Evolutionary conservation across 1,140 invertebrate species (phyloP), one percentile per base, ranked within the genome.

Genomic region (Mamestra configurata): DNA sequence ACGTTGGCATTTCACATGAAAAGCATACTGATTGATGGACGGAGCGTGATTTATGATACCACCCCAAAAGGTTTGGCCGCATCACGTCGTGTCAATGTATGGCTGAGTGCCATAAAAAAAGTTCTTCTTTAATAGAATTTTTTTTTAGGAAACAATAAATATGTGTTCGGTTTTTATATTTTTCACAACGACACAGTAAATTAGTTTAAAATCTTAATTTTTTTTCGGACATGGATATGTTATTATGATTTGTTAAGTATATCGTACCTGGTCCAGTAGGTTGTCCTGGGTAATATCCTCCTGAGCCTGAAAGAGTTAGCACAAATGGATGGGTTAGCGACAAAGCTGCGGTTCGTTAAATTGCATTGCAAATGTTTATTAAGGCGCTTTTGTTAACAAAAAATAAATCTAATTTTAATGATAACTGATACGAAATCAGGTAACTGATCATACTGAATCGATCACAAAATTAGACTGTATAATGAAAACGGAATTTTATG

Each of bases 281-380:
- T 24, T 75, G 55, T 75, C 72, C 72, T 59, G 72, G 72, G 20
- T 75, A 75, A 57, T 75, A 75, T 40, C 72, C 70, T 6, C 27
- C 72, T 24, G 37, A 24, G 53, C 55, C 72, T 75, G 72, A 0
- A 75, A 75, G 55, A 43, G 53, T 75, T 75, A 75, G 35, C 31
- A 75, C 37, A 75, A 31, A 59, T 22, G 31, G 49, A 59, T 35
- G 35, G 8, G 53, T 75, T 59, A 75, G 35, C 18, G 35, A 66
- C 61, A 40, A 66, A 66, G 61, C 10, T 66, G 61, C 18, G 10
- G n/a, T 4, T 66, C 35, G 18, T 66, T 22, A 66, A 66, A 40
- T 22, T 66, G 61, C 35, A 22, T 20, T 18, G 11, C 8, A 66
- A 20, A 20, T 66, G 10, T 40, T 11, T 4, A n/a, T n/a, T n/a